Evolutionary conservation across 2,888 invertebrate species (phyloP), one percentile per base, ranked within the genome.

Genomic region (Agrotis ipsilon): DNA sequence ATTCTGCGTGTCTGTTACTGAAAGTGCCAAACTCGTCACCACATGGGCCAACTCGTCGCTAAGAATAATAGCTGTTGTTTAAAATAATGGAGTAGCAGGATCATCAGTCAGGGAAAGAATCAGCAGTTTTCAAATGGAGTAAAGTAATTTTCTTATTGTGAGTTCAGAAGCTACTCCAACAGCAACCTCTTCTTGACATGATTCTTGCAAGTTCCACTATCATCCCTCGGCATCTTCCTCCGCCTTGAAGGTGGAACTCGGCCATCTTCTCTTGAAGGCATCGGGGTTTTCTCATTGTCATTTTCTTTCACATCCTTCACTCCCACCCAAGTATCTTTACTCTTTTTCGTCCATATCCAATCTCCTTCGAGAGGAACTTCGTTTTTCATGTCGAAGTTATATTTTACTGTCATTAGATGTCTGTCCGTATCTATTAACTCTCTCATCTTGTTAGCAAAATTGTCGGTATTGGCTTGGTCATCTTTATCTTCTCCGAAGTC

Each of bases 381-480:
- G 1, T 95, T 96, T 70, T 90, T 91, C 66, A 97, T 96, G 87
- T 97, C 97, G 60, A 97, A 97, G 82, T 97, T 97, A 95, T 96
- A 97, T 75, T 93, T 94, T 19, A 88, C 82, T 49, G 87, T 92
- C 14, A 93, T 95, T 83, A 93, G 88, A 7, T 85, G 73, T 5
- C 71, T 78, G 1, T 92, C 91, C 19, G 72, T 84, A 0, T 75
- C 78, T 16, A 85, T 73, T 1, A 86, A 79, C 74, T 94, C 94
- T 83, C 92, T 90, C 16, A 92, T 82, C 7, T 82, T 78, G 60
- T 94, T 94, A 0, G 88, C 71, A 32, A 88, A 87, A 78, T 93
- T 93, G 51, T 94, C 92, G 0, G 77, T 75, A 18, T 75, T 87
- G 0, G 92, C 93, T 32, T 93, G 89, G 2, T 93, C 92, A 76